Conservation (phyloP, 2,888 invertebrate species). For the Sicus ferrugineus region DNA sequence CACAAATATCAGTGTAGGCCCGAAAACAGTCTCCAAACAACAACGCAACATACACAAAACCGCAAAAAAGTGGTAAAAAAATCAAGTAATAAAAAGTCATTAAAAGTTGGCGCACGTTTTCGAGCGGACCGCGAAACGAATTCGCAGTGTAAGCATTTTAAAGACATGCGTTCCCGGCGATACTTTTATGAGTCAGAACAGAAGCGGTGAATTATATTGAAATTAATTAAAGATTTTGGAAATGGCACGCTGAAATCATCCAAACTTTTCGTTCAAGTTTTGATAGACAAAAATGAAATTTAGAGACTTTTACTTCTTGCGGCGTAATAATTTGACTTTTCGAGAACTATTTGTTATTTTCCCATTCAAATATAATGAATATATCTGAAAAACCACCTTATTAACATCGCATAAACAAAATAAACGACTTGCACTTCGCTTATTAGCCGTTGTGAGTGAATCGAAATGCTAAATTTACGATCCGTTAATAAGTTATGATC, state of each 20-base stretch:
- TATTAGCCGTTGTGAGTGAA: neutral
- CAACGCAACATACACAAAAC: neutral
- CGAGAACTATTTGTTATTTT: no score
- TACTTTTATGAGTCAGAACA: conserved; percentile 9
- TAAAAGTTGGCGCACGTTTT: conserved; percentile 27
- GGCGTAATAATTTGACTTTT: no score
- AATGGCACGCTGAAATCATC: neutral
- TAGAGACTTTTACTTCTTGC: no score
- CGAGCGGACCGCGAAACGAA: conserved; percentile 2
- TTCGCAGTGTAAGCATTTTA: conserved; percentile 7
- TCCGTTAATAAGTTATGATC: neutral
- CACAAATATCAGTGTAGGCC: no score
- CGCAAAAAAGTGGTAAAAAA: neutral
- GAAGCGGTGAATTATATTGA: no score
- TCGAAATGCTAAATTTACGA: neutral
- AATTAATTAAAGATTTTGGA: neutral
- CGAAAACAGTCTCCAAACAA: no score
- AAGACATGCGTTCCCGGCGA: neutral
- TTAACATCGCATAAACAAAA: neutral
- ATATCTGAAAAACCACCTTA: neutral
- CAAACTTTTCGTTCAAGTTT: neutral
- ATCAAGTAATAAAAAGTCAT: conserved; percentile 17
- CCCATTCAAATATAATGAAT: no score
- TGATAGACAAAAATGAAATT: neutral
- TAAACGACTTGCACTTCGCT: neutral